Percentiles rank a stretch among this genome's conserved stretches.
Evolutionary conservation across 1,140 invertebrate genomes (phyloP).

Genomic region (Drosophila grimshawi): DNA sequence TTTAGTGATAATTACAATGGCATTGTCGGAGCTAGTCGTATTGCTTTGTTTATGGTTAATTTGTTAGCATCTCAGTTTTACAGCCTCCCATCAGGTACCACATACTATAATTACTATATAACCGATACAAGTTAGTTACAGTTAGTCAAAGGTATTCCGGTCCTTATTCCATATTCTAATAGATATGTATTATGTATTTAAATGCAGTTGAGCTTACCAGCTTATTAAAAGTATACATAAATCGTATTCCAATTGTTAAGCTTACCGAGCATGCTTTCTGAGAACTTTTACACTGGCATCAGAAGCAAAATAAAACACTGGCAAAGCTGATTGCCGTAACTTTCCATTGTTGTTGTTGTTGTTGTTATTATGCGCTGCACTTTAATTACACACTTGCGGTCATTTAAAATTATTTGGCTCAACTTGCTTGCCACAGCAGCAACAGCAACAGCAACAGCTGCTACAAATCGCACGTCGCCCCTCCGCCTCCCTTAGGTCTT

Average conservation of each 20-base stretch:
- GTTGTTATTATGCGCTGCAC: conserved; percentile 75
- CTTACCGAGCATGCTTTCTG: not conserved
- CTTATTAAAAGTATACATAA: conserved; percentile 2
- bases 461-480: conserved; percentile 40
- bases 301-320: conserved; percentile 12
- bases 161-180: no score
- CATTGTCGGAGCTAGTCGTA: no score
- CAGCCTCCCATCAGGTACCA: no score
- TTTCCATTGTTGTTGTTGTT: conserved; percentile 51
- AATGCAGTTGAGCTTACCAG: not conserved
- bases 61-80: no score
- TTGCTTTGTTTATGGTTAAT: no score
- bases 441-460: conserved; percentile 49
- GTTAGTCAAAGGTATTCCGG: no score
- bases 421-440: conserved; percentile 47
- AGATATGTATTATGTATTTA: no score
- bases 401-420: conserved; percentile 80
- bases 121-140: no score
- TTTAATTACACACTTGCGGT: conserved; percentile 82
- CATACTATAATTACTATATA: no score
- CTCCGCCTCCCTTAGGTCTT: conserved; percentile 1
- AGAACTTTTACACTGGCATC: not conserved
- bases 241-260: conserved; percentile 4
- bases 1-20: no score
- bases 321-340: conserved; percentile 61